Evolutionary conservation across 2,888 invertebrate species (phyloP).

Genomic region (Mesorhabditis sp.): DNA sequence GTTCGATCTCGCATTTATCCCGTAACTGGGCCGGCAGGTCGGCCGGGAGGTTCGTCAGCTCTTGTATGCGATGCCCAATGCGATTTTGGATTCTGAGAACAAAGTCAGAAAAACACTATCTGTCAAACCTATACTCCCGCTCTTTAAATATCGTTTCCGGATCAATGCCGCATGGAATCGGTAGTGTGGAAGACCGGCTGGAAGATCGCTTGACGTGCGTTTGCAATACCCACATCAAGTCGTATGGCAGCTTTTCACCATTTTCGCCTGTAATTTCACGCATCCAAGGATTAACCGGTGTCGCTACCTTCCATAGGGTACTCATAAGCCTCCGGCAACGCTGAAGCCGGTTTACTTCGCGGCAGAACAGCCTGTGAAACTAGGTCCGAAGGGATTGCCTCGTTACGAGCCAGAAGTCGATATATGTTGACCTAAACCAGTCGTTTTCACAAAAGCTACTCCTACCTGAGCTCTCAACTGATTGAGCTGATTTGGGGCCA

Average conservation of each 20-base stretch:
- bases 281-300: no score
- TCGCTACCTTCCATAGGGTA: conserved; percentile 28
- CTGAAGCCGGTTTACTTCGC: conserved; percentile 23
- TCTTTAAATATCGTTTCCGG: not conserved
- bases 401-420: conserved; percentile 61
- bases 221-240: conserved; percentile 42
- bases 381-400: conserved; percentile 60
- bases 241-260: conserved; percentile 55
- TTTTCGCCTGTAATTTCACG: conserved; percentile 18
- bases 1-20: conserved; percentile 86
- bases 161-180: not conserved
- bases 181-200: no score
- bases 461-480: conserved; percentile 36
- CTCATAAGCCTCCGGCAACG: conserved; percentile 52
- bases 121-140: not conserved
- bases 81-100: conserved; percentile 72
- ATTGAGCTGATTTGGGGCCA: conserved; percentile 30
- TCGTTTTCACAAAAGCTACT: not conserved
- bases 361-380: conserved; percentile 30
- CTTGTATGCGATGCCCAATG: conserved; percentile 84
- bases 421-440: conserved; percentile 61
- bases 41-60: conserved; percentile 78
- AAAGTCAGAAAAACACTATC: not conserved
- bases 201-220: no score
- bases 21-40: conserved; percentile 81